A percentile compares a stretch with the other conserved stretches of the same genome.
Conservation (phyloP, 2,113 vertebrate genomes). For the Aleadryas rufinucha region DNA sequence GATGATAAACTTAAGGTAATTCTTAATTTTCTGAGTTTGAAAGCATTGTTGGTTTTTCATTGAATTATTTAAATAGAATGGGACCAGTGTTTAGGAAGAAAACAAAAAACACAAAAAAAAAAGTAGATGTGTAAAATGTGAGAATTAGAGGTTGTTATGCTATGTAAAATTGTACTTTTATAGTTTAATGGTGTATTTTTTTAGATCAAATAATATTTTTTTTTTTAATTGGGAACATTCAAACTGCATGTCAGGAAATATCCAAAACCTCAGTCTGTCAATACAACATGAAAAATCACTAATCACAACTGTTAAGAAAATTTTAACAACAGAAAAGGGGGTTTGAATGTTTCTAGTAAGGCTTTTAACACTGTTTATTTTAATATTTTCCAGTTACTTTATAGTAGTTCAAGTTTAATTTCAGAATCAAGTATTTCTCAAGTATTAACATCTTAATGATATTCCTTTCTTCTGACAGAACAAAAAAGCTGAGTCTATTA, state of each 20-base stretch:
- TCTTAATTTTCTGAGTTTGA: background rate
- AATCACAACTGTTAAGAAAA: background rate
- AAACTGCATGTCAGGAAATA: background rate
- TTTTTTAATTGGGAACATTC: background rate
- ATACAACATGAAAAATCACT: background rate
- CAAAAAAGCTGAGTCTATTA: background rate
- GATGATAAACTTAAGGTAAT: background rate
- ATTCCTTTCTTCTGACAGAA: background rate
- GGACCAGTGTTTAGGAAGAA: background rate
- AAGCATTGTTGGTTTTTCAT: background rate
- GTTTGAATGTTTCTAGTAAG: background rate
- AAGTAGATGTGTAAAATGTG: background rate
- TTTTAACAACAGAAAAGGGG: background rate
- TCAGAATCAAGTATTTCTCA: background rate
- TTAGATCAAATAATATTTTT: background rate
- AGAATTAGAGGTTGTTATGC: background rate
- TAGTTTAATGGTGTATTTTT: background rate
- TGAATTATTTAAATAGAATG: background rate
- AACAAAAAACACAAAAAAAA: background rate
- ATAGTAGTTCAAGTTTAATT: background rate
- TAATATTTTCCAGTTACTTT: background rate
- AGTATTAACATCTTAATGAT: background rate
- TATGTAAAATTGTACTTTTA: background rate
- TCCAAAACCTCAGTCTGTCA: background rate
- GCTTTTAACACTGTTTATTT: background rate